These are phyloP conservation scores for Neodon shergylaensis DNA, from an alignment of 2,113 vertebrate species.

Conservation along the genomic window DNA sequence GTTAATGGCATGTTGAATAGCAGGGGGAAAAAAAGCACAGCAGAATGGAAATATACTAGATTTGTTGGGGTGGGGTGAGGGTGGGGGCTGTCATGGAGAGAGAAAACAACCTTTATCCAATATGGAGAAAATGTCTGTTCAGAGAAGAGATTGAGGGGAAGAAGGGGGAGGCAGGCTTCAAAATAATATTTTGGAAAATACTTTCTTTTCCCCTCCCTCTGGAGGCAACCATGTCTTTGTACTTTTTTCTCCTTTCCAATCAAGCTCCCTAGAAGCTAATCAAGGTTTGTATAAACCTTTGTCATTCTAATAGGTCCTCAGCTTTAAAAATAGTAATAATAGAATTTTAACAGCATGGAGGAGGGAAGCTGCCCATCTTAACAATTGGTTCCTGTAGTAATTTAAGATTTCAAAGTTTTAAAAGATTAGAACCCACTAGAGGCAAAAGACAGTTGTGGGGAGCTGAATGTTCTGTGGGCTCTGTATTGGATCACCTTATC, in stretches of 20 bases:
- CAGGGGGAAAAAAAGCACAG: constrained; percentile 73
- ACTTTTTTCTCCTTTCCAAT: constrained; percentile 70
- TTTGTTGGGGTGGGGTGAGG: constrained; percentile 74
- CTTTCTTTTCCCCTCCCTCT: constrained; percentile 59
- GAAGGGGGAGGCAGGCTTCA: constrained; percentile 23
- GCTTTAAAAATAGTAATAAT: constrained; percentile 72
- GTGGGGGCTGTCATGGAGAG: constrained; percentile 67
- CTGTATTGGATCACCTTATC: constrained; percentile 31
- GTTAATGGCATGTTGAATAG: constrained; percentile 85
- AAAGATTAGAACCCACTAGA: constrained; percentile 63
- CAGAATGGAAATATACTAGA: constrained; percentile 80
- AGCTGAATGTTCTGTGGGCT: constrained; percentile 32
- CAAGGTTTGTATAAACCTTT: constrained; percentile 63
- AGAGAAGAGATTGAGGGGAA: constrained; percentile 63
- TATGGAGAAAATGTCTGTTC: constrained; percentile 77
- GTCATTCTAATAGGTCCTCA: constrained; percentile 52
- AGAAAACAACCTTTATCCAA: constrained; percentile 77
- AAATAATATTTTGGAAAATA: constrained; percentile 60
- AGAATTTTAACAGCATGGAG: constrained; percentile 47
- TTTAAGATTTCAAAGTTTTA: constrained; percentile 74
- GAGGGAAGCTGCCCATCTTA: constrained; percentile 62
- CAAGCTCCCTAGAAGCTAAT: constrained; percentile 76
- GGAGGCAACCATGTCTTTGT: constrained; percentile 57
- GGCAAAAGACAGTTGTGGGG: constrained; percentile 52
- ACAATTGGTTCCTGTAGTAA: constrained; percentile 51